Base-by-base conservation (phyloP, 2,113 vertebrate species). In the Xenopus borealis region DNA sequence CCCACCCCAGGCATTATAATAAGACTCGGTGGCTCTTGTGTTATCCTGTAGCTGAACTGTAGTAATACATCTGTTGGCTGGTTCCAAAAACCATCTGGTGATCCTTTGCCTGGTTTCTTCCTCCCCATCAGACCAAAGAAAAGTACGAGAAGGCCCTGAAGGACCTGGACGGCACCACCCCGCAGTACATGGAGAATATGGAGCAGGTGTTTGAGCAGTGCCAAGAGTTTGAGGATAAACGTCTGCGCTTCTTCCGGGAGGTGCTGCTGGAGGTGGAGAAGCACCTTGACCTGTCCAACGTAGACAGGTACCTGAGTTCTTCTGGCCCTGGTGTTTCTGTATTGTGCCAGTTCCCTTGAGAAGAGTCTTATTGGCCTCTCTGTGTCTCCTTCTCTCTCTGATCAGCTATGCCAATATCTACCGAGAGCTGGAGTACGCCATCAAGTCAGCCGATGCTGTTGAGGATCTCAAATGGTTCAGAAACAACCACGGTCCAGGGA, bases 141-240 rank as follows among this genome's bases (percentile, higher is more conserved):
- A 95, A 94, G 52, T 98, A 99, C 14, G 92, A 95, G 79, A 98
- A 98, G 81, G 87, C 94, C 1, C 86, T 98, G 55, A 95, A 97
- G 47, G 96, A 98, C 66, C 87, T 99, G 7, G 89, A 96, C 83
- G 93, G 93, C 84, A 64, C 89, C 62, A 98, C 93, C 0, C 96
- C 95, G 52, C 96, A 97, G 78, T 98, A 98, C 62, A 97, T 98
- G 93, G 96, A 98, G 85, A 98, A 98, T 86, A 99, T 98, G 97
- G 96, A 99, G 85, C 96, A 96, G 81, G 95, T 97, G 33, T 99
- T 99, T 14, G 96, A 98, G 53, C 95, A 98, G 82, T 97, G 95
- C 84, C 97, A 99, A 86, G 93, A 96, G 87, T 98, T 95, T 72
- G 97, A 99, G 81, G 94, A 96, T 14, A 96, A 95, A 75, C 92